Conservation (phyloP, 2,797 vertebrate genomes). For the Lophius americanus region DNA sequence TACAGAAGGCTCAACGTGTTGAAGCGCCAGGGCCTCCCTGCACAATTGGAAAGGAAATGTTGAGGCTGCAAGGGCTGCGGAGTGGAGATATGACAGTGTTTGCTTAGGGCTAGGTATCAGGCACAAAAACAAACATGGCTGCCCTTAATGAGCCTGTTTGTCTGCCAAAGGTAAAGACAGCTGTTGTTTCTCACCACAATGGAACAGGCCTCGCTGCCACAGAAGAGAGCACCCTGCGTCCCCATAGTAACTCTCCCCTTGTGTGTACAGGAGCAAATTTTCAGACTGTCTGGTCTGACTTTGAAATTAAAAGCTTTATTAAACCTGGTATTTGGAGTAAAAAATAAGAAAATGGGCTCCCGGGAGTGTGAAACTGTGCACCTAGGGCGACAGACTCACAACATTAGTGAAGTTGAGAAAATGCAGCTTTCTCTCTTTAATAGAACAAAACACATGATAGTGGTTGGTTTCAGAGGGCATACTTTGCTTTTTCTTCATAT, state of each 20-base stretch:
- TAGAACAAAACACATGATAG: constrained; percentile 46
- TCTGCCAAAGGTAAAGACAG: constrained; percentile 85
- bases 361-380: constrained; percentile 54
- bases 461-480: constrained; percentile 25
- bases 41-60: constrained; percentile 78
- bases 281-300: constrained; percentile 28
- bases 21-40: constrained; percentile 60
- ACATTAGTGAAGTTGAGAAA: constrained; percentile 50
- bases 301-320: constrained; percentile 64
- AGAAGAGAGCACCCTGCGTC: constrained; percentile 62
- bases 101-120: constrained; percentile 82
- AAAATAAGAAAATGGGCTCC: constrained; percentile 57
- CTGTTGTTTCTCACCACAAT: constrained; percentile 80
- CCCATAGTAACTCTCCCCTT: constrained; percentile 77
- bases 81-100: constrained; percentile 80
- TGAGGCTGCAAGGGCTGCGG: constrained; percentile 73
- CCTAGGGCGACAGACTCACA: constrained; percentile 40
- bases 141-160: constrained; percentile 83
- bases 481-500: constrained; percentile 34
- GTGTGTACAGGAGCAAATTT: constrained; percentile 58
- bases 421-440: constrained; percentile 47
- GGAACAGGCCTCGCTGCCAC: constrained; percentile 61
- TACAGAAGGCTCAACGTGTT: constrained; percentile 32
- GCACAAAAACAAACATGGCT: constrained; percentile 83
- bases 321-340: constrained; percentile 47